Conservation (phyloP, 1,140 invertebrate species). For the Aphelenchoides avenae region DNA sequence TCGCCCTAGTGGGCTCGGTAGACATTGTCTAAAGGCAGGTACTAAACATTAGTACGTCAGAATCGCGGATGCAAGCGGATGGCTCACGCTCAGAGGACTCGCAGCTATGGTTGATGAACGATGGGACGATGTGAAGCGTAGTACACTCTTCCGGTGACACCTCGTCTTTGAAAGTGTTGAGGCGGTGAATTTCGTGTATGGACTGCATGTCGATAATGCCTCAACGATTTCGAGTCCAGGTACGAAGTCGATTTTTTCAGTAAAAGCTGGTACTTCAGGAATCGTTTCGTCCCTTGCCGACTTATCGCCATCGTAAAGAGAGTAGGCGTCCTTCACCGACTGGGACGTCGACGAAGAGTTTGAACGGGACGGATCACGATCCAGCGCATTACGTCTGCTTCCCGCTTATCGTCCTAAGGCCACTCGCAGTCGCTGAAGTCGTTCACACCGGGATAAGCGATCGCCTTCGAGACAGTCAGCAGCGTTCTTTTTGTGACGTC, state of each 20-base stretch:
- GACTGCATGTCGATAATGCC: neutral
- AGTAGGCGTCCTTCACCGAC: neutral
- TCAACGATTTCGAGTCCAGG: neutral
- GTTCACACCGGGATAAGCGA: neutral
- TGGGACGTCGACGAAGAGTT: slow-evolving; percentile 3
- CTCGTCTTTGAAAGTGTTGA: neutral
- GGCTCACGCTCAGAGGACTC: neutral
- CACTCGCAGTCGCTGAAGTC: neutral
- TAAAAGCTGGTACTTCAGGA: neutral
- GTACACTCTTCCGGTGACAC: neutral
- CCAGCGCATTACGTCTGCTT: neutral
- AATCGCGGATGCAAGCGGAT: neutral
- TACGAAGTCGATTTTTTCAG: neutral
- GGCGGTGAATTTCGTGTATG: neutral
- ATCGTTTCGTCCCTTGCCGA: neutral
- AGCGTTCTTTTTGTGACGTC: slow-evolving; percentile 1
- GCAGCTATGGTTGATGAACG: slow-evolving; percentile 6
- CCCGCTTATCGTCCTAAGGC: neutral
- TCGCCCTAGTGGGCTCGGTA: neutral
- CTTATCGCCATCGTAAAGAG: slow-evolving; percentile 1
- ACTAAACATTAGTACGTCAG: neutral
- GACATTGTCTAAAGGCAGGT: neutral
- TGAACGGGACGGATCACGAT: neutral
- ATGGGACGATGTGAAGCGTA: neutral
- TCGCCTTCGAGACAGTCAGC: slow-evolving; percentile 2